phyloP scores from a whole-genome alignment of 2,888 invertebrate genomes.

The Tenthredo amoena region DNA sequence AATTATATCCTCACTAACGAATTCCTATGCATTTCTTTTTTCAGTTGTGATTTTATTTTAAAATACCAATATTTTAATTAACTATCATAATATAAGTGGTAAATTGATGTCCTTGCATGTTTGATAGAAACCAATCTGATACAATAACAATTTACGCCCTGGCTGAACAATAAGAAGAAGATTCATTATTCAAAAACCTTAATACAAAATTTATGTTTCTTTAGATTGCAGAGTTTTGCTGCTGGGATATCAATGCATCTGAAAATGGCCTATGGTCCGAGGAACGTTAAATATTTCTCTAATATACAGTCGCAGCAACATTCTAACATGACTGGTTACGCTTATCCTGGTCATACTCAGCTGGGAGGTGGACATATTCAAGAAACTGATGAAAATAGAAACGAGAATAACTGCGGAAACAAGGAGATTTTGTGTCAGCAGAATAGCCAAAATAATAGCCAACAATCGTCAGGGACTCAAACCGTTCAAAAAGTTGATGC shows the following conservation, averaged over 20 bases:
- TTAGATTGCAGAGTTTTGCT: conserved; percentile 37
- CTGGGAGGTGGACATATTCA: conserved; percentile 58
- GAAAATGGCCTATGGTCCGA: conserved; percentile 73
- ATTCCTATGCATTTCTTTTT: neutral
- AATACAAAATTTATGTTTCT: neutral
- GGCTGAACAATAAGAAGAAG: neutral
- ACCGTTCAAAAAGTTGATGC: conserved; percentile 75
- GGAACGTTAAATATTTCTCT: conserved; percentile 70
- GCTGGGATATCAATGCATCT: conserved; percentile 35
- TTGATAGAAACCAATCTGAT: neutral
- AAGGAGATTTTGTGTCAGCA: conserved; percentile 68
- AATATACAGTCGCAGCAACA: conserved; percentile 66
- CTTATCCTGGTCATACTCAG: conserved; percentile 64
- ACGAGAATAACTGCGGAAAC: conserved; percentile 72
- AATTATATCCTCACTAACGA: neutral
- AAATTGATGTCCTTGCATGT: neutral
- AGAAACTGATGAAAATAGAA: conserved; percentile 74
- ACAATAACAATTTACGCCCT: neutral
- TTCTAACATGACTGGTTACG: conserved; percentile 64
- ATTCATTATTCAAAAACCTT: neutral
- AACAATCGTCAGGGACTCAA: conserved; percentile 71
- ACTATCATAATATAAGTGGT: neutral
- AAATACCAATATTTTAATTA: neutral
- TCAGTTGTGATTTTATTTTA: neutral
- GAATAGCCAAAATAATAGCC: conserved; percentile 67